A percentile compares a stretch with the other conserved stretches of the same genome.
These are phyloP conservation scores for Lerista edwardsae DNA, from an alignment of 2,797 vertebrate species.

Conservation along the genomic window DNA sequence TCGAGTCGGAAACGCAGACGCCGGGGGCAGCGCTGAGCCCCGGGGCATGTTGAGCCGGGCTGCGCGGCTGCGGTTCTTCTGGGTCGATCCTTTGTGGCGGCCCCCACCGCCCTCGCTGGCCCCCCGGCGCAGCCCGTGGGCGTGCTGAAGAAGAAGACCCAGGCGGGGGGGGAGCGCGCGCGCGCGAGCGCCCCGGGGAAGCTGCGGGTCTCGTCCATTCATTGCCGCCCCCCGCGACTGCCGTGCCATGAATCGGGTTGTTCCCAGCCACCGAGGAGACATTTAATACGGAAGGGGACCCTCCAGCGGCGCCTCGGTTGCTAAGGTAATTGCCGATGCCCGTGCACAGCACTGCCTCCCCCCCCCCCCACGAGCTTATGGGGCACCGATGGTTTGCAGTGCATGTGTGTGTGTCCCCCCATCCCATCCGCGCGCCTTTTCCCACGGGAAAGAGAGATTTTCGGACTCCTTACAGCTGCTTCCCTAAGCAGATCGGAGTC, in stretches of 20 bases:
- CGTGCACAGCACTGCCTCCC: not conserved
- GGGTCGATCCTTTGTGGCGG: slow-evolving; percentile 45
- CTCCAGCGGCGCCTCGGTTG: slow-evolving; percentile 79
- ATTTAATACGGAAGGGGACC: slow-evolving; percentile 72
- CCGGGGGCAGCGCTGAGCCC: slow-evolving; percentile 43
- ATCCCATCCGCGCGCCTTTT: not conserved
- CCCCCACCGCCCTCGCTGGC: not conserved
- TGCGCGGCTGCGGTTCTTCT: slow-evolving; percentile 47
- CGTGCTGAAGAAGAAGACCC: slow-evolving; percentile 20
- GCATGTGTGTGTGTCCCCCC: not conserved
- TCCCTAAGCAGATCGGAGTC: not conserved
- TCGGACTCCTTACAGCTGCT: not conserved
- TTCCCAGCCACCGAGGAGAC: slow-evolving; percentile 81
- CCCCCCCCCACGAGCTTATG: not conserved
- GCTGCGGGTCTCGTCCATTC: slow-evolving; percentile 14
- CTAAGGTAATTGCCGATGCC: slow-evolving; percentile 83
- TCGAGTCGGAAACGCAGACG: not conserved
- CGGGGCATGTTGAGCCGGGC: slow-evolving; percentile 59
- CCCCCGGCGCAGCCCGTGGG: slow-evolving; percentile 11
- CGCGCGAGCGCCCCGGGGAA: not conserved
- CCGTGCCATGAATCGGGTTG: slow-evolving; percentile 79
- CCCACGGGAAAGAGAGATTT: not conserved
- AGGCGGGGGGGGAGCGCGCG: not conserved
- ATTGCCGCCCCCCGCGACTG: not conserved
- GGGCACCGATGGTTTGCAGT: not conserved